phyloP scores from a whole-genome alignment of 1,140 invertebrate genomes.

The Apocrypta bakeri region DNA sequence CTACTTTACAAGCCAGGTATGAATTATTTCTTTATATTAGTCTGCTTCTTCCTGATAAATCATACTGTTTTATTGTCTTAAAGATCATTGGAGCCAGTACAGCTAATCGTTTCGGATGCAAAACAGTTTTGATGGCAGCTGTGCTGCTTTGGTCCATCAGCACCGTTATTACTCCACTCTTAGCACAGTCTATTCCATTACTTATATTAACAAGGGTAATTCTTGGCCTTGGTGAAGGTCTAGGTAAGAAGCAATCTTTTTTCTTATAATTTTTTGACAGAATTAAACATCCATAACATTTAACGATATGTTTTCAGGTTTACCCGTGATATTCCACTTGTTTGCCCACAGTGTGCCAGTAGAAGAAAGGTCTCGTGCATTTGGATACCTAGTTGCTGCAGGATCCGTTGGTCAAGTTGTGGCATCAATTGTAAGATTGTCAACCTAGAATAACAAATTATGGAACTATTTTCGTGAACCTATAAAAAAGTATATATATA shows the following conservation, averaged over 20 bases:
- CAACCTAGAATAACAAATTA: conserved; percentile 6
- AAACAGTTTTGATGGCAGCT: conserved; percentile 81
- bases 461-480: neutral
- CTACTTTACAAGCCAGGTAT: conserved; percentile 86
- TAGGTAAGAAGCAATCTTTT: conserved; percentile 75
- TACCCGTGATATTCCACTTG: conserved; percentile 88
- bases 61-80: conserved; percentile 48
- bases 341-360: conserved; percentile 85
- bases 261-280: neutral
- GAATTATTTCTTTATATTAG: neutral
- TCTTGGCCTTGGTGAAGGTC: conserved; percentile 84
- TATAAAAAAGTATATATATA: neutral
- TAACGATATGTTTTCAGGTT: conserved; percentile 72
- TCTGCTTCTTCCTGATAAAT: neutral
- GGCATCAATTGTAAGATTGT: conserved; percentile 80
- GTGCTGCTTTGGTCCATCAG: conserved; percentile 86
- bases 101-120: conserved; percentile 83
- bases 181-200: conserved; percentile 79
- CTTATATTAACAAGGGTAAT: conserved; percentile 81
- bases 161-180: conserved; percentile 82
- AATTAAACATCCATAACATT: conserved; percentile 1
- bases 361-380: conserved; percentile 84
- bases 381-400: conserved; percentile 84
- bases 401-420: conserved; percentile 87
- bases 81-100: conserved; percentile 83